phyloP scores from a whole-genome alignment of 2,888 invertebrate species.

The Eurytoma adleriae region DNA sequence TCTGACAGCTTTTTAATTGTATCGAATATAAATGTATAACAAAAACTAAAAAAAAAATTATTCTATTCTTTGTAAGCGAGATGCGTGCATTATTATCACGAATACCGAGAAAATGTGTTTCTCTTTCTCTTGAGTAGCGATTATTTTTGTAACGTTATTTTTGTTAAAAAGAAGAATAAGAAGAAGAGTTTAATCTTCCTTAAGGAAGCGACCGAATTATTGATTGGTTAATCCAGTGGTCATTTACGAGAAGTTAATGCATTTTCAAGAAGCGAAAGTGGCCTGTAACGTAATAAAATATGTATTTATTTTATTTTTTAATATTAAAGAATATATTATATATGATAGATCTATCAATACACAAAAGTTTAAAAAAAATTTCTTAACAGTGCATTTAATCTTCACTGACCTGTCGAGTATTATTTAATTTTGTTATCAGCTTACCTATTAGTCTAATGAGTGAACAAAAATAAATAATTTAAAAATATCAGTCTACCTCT shows the following conservation, averaged over 20 bases:
- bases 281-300: background rate
- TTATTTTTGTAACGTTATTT: constrained; percentile 46
- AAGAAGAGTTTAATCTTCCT: background rate
- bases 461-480: too few species aligned
- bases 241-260: constrained; percentile 9
- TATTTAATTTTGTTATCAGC: too few species aligned
- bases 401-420: too few species aligned
- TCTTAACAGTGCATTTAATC: too few species aligned
- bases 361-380: background rate
- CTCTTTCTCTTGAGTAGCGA: constrained; percentile 21
- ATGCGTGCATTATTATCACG: background rate
- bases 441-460: too few species aligned
- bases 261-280: background rate
- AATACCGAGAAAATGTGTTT: constrained; percentile 6
- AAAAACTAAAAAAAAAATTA: constrained; percentile 17
- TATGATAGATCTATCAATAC: background rate
- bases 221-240: background rate
- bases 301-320: constrained; percentile 14
- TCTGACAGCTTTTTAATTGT: constrained; percentile 33
- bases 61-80: constrained; percentile 15
- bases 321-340: background rate
- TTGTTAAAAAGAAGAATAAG: constrained; percentile 15
- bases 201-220: constrained; percentile 13
- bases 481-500: too few species aligned
- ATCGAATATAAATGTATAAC: background rate